Conservation (phyloP, 2,113 vertebrate genomes). For the Limanda limanda region DNA sequence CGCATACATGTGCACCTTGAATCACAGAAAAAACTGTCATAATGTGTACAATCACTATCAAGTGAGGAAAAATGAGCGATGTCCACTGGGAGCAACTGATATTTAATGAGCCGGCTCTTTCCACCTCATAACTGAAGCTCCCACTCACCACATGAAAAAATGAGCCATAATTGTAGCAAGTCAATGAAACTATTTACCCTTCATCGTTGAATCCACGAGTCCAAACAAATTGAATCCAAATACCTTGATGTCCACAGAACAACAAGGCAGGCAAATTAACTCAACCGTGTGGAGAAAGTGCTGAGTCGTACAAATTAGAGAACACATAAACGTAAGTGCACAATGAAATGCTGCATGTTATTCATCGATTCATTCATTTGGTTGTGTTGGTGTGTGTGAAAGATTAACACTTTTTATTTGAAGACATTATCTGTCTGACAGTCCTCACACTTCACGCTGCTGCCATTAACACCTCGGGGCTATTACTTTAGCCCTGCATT, state of each 20-base stretch:
- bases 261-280: neutral
- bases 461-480: constrained; percentile 42
- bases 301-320: constrained; percentile 15
- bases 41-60: constrained; percentile 11
- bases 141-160: constrained; percentile 11
- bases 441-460: constrained; percentile 25
- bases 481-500: constrained; percentile 23
- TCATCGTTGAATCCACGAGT: constrained; percentile 28
- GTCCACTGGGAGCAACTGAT: constrained; percentile 25
- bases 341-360: constrained; percentile 28
- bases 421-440: constrained; percentile 37
- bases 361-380: neutral
- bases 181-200: constrained; percentile 24
- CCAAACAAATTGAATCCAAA: constrained; percentile 14
- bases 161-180: neutral
- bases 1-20: too few species aligned
- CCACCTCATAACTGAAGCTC: constrained; percentile 8
- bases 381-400: neutral
- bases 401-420: constrained; percentile 12
- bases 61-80: constrained; percentile 16
- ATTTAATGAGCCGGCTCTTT: constrained; percentile 42
- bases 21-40: too few species aligned
- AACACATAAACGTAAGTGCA: constrained; percentile 3
- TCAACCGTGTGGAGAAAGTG: constrained; percentile 5
- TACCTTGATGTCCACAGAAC: neutral